Evolutionary conservation across 2,888 invertebrate species (phyloP).

Genomic region (Netelia inedita): DNA sequence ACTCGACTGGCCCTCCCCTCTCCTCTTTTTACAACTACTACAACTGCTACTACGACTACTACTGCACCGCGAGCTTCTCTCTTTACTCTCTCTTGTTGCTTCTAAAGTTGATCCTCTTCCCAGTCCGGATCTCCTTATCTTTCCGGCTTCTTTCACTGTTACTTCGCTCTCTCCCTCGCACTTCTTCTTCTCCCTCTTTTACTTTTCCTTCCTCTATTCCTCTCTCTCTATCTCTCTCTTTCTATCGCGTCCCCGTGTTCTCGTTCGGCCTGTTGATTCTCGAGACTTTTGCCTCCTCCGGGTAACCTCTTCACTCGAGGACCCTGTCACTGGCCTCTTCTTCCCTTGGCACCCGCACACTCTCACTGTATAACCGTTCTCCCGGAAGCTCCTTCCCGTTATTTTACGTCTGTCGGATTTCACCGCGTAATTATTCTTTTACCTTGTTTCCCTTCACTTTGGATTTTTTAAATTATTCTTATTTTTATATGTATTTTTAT

Average conservation of each 20-base stretch:
- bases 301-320: slow-evolving; percentile 61
- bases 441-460: slow-evolving; percentile 44
- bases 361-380: slow-evolving; percentile 22
- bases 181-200: slow-evolving; percentile 21
- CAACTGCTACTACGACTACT: background rate
- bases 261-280: slow-evolving; percentile 66
- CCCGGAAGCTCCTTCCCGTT: slow-evolving; percentile 54
- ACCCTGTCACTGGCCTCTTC: slow-evolving; percentile 59
- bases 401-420: slow-evolving; percentile 26
- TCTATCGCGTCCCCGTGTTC: slow-evolving; percentile 37
- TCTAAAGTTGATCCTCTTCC: slow-evolving; percentile 31
- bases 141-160: slow-evolving; percentile 51
- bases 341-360: slow-evolving; percentile 30
- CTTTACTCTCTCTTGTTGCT: slow-evolving; percentile 34
- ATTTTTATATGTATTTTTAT: background rate
- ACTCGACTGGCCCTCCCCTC: slow-evolving; percentile 55
- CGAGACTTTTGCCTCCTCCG: slow-evolving; percentile 56
- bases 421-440: slow-evolving; percentile 41
- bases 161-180: slow-evolving; percentile 14
- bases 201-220: slow-evolving; percentile 16
- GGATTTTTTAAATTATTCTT: background rate
- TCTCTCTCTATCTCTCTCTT: slow-evolving; percentile 20
- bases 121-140: slow-evolving; percentile 58
- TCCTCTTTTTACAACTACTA: slow-evolving; percentile 14
- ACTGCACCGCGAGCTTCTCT: background rate